phyloP scores from a whole-genome alignment of 2,888 invertebrate species.

The Slavum lentiscoides region DNA sequence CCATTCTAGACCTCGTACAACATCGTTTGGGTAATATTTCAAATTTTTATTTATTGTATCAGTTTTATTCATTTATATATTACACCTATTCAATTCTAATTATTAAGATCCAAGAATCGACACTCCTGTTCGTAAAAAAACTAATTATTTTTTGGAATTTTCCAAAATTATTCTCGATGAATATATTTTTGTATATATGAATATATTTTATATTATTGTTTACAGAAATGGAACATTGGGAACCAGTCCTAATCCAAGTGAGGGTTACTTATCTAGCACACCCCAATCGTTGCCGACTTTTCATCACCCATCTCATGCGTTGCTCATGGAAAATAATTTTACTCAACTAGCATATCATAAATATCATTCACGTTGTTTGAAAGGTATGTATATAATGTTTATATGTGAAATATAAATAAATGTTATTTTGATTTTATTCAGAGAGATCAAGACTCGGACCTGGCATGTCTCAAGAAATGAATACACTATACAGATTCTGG shows the following conservation, averaged over 20 bases:
- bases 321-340: conserved; percentile 95
- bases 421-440: conserved; percentile 1
- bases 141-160: no score
- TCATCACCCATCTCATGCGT: conserved; percentile 94
- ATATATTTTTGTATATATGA: background rate
- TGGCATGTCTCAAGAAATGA: conserved; percentile 98
- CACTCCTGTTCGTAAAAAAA: no score
- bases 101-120: no score
- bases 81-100: no score
- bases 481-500: conserved; percentile 99
- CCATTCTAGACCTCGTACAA: conserved; percentile 73
- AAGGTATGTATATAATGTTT: conserved; percentile 66
- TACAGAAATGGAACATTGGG: conserved; percentile 72
- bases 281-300: conserved; percentile 85
- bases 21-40: conserved; percentile 69
- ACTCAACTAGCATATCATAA: conserved; percentile 97
- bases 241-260: conserved; percentile 68
- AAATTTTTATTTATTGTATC: background rate
- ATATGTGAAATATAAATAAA: background rate
- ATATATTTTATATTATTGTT: conserved; percentile 50
- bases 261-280: conserved; percentile 72
- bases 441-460: conserved; percentile 65
- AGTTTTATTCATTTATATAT: no score
- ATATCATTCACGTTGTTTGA: conserved; percentile 90
- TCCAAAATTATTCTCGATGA: no score